A percentile compares a stretch with the other conserved stretches of the same genome.
Evolutionary conservation across 2,113 vertebrate species (phyloP).

Genomic region (Gasterosteus nipponicus): DNA sequence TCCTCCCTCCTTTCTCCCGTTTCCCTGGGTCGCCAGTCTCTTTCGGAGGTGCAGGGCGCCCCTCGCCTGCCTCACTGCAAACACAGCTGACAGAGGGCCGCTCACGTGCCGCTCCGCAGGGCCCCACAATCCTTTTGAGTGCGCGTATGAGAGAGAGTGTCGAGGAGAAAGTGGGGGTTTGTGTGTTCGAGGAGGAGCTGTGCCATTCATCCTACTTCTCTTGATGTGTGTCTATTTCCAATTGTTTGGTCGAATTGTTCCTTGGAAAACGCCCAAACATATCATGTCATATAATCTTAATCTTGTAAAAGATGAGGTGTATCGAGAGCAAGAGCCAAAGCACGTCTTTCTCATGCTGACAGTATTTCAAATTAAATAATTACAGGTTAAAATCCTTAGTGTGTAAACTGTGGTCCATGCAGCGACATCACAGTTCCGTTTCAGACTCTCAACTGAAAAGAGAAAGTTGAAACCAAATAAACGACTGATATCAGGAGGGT

Average conservation of each 20-base stretch:
- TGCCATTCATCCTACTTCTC: conserved; percentile 60
- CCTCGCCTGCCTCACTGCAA: conserved; percentile 81
- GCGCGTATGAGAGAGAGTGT: conserved; percentile 60
- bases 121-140: conserved; percentile 73
- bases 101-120: conserved; percentile 82
- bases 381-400: not conserved
- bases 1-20: conserved; percentile 46
- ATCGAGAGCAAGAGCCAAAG: conserved; percentile 9
- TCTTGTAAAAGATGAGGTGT: conserved; percentile 25
- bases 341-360: not conserved
- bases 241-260: conserved; percentile 58
- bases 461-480: conserved; percentile 31
- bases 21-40: conserved; percentile 67
- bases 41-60: conserved; percentile 65
- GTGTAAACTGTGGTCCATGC: not conserved
- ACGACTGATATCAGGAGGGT: conserved; percentile 41
- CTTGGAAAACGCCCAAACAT: conserved; percentile 25
- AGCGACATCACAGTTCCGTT: not conserved
- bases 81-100: conserved; percentile 86
- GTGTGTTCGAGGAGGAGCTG: conserved; percentile 67
- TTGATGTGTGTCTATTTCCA: conserved; percentile 60
- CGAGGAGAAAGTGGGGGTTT: conserved; percentile 46
- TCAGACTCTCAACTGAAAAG: conserved; percentile 17
- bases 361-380: conserved; percentile 11
- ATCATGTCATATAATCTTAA: conserved; percentile 34